These are phyloP conservation scores for Apaloderma vittatum DNA, from an alignment of 2,113 vertebrate species.

Conservation along the genomic window DNA sequence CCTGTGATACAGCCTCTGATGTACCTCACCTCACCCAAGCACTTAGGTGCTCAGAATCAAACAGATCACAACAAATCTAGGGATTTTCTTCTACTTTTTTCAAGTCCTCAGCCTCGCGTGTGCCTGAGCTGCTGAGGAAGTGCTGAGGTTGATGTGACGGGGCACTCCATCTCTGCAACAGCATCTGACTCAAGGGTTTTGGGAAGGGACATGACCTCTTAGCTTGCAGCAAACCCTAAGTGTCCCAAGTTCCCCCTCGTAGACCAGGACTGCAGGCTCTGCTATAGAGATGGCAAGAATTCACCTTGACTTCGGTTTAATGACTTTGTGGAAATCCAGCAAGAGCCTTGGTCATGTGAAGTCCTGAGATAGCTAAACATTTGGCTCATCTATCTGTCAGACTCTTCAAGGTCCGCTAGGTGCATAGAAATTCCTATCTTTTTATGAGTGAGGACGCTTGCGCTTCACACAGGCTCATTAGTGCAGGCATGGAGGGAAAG, in stretches of 20 bases:
- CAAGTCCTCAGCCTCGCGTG: neutral
- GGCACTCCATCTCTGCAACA: neutral
- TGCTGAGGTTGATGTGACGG: neutral
- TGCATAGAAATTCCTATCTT: neutral
- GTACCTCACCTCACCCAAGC: neutral
- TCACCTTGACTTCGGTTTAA: neutral
- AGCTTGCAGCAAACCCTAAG: neutral
- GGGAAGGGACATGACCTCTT: neutral
- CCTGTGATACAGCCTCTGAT: neutral
- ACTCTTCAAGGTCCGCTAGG: neutral
- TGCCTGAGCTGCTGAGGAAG: neutral
- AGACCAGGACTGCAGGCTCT: neutral
- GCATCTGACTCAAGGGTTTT: neutral
- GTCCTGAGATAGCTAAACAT: neutral
- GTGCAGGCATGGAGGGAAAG: neutral
- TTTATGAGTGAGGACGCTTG: accelerated
- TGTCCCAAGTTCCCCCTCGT: neutral
- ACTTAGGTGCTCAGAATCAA: neutral
- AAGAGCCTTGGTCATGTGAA: neutral
- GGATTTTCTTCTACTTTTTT: neutral
- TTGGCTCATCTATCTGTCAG: neutral
- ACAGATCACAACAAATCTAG: neutral
- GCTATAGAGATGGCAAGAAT: neutral
- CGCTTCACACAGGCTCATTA: accelerated
- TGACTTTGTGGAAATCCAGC: neutral